Percentiles rank a stretch among this genome's conserved stretches.
phyloP scores from a whole-genome alignment of 2,113 vertebrate genomes.

The Psephotus haematonotus region DNA sequence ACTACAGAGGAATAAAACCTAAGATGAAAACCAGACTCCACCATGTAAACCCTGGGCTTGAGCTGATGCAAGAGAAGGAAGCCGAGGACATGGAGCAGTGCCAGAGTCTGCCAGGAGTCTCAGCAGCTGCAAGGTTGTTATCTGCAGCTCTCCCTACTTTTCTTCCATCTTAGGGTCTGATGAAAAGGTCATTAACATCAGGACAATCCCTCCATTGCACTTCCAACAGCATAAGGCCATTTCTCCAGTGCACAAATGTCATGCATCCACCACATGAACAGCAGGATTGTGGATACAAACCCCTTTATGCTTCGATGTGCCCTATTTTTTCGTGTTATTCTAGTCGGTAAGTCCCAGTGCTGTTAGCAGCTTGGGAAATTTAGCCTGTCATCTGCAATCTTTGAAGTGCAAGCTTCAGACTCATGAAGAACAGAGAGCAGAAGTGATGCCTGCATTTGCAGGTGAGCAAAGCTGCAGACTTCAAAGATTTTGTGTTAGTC shows the following conservation, averaged over 20 bases:
- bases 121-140: not conserved
- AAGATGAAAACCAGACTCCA: not conserved
- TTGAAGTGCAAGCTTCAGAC: conserved; percentile 37
- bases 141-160: not conserved
- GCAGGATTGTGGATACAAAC: no score
- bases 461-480: conserved; percentile 35
- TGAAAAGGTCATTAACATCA: not conserved
- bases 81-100: rapidly evolving
- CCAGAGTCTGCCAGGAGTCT: not conserved
- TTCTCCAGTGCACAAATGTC: not conserved
- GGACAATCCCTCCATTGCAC: not conserved
- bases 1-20: not conserved
- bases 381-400: not conserved
- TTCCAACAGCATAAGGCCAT: not conserved
- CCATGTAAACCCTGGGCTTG: not conserved
- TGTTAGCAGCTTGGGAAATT: not conserved
- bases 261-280: rapidly evolving
- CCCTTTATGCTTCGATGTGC: rapidly evolving
- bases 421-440: not conserved
- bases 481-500: conserved; percentile 17
- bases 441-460: conserved; percentile 21
- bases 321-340: not conserved
- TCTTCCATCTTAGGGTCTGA: not conserved
- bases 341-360: not conserved
- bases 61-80: not conserved